Percentiles rank a stretch among this genome's conserved stretches.
Evolutionary conservation across 1,140 invertebrate genomes (phyloP).

Genomic region (Drosophila novamexicana): DNA sequence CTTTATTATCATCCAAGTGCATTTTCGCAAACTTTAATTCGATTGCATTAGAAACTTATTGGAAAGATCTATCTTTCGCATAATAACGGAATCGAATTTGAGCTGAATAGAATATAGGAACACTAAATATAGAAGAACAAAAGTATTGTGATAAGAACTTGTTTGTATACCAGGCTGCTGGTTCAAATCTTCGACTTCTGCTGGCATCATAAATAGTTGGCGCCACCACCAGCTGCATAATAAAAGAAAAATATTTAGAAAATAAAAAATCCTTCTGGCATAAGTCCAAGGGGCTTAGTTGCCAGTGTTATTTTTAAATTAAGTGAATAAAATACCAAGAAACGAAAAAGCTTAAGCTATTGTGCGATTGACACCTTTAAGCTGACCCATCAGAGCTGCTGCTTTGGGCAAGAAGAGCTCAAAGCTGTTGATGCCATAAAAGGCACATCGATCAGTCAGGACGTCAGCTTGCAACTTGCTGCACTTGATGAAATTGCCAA

Average conservation of each 20-base stretch:
- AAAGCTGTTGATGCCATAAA: conserved; percentile 4
- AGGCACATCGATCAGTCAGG: conserved; percentile 6
- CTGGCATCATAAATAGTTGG: background rate
- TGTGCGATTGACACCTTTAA: background rate
- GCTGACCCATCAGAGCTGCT: background rate
- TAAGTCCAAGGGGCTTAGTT: too few species aligned
- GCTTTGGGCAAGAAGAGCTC: background rate
- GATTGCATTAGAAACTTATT: too few species aligned
- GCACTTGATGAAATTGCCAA: conserved; percentile 31
- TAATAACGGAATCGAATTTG: too few species aligned
- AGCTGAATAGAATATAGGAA: background rate
- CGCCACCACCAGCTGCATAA: background rate
- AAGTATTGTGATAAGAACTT: too few species aligned
- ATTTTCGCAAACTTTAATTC: background rate
- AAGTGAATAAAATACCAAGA: too few species aligned
- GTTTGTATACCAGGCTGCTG: too few species aligned
- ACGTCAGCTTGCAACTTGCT: conserved; percentile 9
- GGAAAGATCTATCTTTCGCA: too few species aligned
- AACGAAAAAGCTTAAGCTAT: background rate
- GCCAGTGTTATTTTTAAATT: too few species aligned
- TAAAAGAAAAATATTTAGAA: background rate
- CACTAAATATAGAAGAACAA: too few species aligned
- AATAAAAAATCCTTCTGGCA: too few species aligned
- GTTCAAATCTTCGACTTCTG: too few species aligned
- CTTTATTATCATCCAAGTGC: background rate